Percentiles rank a stretch among this genome's conserved stretches.
Evolutionary conservation across 1,140 invertebrate species (phyloP).

Genomic region (Drosophila rhopaloa): DNA sequence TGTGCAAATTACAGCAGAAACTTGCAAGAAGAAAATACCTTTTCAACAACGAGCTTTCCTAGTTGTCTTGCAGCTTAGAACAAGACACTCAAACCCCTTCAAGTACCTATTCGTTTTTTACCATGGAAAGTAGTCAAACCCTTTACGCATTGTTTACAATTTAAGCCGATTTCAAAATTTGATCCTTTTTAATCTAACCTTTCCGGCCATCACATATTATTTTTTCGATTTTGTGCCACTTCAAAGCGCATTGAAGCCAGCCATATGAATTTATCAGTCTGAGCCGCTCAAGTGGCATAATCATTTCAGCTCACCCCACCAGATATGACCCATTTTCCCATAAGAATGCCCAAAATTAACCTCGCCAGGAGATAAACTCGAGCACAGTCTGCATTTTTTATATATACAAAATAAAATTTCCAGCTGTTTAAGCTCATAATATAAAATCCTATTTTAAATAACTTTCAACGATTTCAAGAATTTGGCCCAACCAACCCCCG

Average conservation of each 20-base stretch:
- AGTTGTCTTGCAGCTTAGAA: neutral
- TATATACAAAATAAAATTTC: constrained; percentile 67
- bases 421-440: constrained; percentile 74
- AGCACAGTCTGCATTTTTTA: constrained; percentile 64
- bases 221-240: constrained; percentile 59
- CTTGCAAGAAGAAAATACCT: neutral
- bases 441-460: constrained; percentile 69
- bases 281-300: constrained; percentile 77
- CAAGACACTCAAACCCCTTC: neutral
- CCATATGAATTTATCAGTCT: constrained; percentile 67
- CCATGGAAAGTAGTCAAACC: neutral
- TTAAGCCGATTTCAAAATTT: constrained; percentile 10
- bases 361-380: constrained; percentile 17
- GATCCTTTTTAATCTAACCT: constrained; percentile 56
- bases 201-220: constrained; percentile 53
- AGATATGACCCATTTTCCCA: constrained; percentile 18
- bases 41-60: neutral
- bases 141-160: constrained; percentile 1
- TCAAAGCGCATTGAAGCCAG: constrained; percentile 61
- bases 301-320: constrained; percentile 24
- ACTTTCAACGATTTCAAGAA: constrained; percentile 53
- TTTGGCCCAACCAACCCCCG: constrained; percentile 14
- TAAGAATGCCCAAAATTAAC: constrained; percentile 25
- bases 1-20: constrained; percentile 50
- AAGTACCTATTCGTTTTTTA: neutral